A percentile compares a stretch with the other conserved stretches of the same genome.
Conservation (phyloP, 2,888 invertebrate genomes). For the Hermaeophaga mercurialis region DNA sequence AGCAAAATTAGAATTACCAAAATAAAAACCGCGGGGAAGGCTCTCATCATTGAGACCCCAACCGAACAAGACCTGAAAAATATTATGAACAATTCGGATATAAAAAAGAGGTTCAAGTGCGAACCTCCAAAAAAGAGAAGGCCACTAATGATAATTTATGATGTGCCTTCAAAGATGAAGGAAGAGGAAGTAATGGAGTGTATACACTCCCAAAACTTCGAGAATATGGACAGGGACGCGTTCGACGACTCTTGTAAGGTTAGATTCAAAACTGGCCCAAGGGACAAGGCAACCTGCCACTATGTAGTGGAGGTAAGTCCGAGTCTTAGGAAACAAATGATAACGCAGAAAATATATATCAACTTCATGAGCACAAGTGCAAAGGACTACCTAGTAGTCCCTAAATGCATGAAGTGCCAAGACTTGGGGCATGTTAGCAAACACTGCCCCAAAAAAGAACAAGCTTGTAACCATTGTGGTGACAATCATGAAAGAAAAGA, state of each 20-base stretch:
- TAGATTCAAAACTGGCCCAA: constrained; percentile 21
- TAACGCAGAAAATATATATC: background rate
- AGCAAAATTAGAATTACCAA: too few species aligned
- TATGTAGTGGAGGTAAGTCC: constrained; percentile 10
- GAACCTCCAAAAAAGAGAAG: background rate
- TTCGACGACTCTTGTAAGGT: constrained; percentile 5
- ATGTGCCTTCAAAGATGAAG: background rate
- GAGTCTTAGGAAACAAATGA: background rate
- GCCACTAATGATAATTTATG: background rate
- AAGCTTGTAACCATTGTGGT: constrained; percentile 6
- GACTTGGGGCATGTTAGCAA: constrained; percentile 13
- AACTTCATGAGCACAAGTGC: too few species aligned
- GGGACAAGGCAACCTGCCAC: background rate
- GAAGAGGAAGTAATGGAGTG: constrained; percentile 1
- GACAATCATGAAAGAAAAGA: background rate
- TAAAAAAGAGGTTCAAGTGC: too few species aligned
- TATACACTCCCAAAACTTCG: constrained; percentile 11
- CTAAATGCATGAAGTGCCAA: constrained; percentile 3
- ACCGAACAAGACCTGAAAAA: too few species aligned
- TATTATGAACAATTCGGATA: too few species aligned
- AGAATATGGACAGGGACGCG: background rate
- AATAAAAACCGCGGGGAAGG: too few species aligned
- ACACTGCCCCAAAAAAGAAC: background rate
- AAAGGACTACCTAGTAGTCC: constrained; percentile 16
- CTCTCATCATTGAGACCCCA: too few species aligned